These are phyloP conservation scores for Dynastes hyllus DNA, from an alignment of 2,888 invertebrate genomes.

Conservation along the genomic window DNA sequence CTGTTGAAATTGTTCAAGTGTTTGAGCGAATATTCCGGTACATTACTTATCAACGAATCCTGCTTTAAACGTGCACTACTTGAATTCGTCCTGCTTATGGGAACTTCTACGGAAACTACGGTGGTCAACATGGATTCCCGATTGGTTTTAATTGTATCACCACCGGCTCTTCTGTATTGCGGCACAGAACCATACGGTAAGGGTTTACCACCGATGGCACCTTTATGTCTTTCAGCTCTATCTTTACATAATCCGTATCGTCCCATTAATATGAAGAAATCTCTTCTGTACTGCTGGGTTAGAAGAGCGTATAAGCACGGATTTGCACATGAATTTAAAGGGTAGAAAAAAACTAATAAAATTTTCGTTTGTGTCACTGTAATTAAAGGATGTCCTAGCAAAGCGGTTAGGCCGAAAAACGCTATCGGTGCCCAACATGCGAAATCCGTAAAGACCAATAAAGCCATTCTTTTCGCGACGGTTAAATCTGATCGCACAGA, in stretches of 20 bases:
- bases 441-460: slow-evolving; percentile 80
- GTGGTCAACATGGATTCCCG: slow-evolving; percentile 69
- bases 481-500: slow-evolving; percentile 71
- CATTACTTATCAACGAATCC: slow-evolving; percentile 61
- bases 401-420: slow-evolving; percentile 79
- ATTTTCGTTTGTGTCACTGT: slow-evolving; percentile 74
- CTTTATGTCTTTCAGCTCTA: slow-evolving; percentile 70
- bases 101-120: slow-evolving; percentile 68
- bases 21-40: slow-evolving; percentile 63
- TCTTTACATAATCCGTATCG: slow-evolving; percentile 71
- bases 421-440: slow-evolving; percentile 79
- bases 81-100: slow-evolving; percentile 62
- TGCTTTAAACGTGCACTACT: slow-evolving; percentile 62
- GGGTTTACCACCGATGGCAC: slow-evolving; percentile 70
- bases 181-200: slow-evolving; percentile 67
- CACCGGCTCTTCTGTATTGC: slow-evolving; percentile 64
- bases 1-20: slow-evolving; percentile 60
- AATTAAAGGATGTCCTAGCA: slow-evolving; percentile 77
- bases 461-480: slow-evolving; percentile 79
- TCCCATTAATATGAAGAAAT: slow-evolving; percentile 74
- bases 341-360: slow-evolving; percentile 80
- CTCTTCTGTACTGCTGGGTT: slow-evolving; percentile 78
- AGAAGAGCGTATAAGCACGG: slow-evolving; percentile 81
- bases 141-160: slow-evolving; percentile 59
- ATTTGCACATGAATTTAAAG: slow-evolving; percentile 81